phyloP scores from a whole-genome alignment of 2,888 invertebrate genomes.

The Myathropa florea region DNA sequence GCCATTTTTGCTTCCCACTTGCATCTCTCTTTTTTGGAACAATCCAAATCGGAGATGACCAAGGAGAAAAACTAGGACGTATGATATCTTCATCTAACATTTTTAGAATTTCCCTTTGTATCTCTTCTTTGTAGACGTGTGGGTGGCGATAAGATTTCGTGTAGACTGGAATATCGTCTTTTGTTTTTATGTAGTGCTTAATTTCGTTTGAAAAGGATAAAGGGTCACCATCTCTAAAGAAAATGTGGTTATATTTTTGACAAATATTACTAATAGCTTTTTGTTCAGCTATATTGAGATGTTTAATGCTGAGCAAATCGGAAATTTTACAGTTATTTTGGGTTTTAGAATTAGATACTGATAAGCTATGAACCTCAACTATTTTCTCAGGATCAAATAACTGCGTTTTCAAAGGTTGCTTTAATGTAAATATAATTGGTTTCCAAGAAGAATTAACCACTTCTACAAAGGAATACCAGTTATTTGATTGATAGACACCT shows the following conservation, averaged over 20 bases:
- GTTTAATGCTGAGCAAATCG: too few relatives aligned
- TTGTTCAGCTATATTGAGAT: slow-evolving; percentile 71
- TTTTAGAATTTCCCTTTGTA: slow-evolving; percentile 72
- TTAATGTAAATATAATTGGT: neutral
- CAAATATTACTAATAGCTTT: slow-evolving; percentile 37
- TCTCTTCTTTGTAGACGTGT: slow-evolving; percentile 73
- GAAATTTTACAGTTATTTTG: too few relatives aligned
- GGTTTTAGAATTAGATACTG: too few relatives aligned
- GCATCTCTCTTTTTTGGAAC: slow-evolving; percentile 40
- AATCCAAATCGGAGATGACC: slow-evolving; percentile 36
- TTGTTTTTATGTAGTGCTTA: slow-evolving; percentile 73
- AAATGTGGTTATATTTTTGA: slow-evolving; percentile 4
- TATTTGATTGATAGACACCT: slow-evolving; percentile 9
- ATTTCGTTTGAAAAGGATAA: slow-evolving; percentile 67
- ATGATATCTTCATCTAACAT: slow-evolving; percentile 57
- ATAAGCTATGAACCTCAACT: too few relatives aligned
- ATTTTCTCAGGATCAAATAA: neutral
- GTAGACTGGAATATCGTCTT: slow-evolving; percentile 72
- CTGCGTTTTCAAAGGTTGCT: slow-evolving; percentile 35
- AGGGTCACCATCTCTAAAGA: slow-evolving; percentile 14
- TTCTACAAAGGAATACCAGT: slow-evolving; percentile 9
- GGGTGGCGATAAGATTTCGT: slow-evolving; percentile 71
- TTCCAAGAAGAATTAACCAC: neutral
- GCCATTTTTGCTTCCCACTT: slow-evolving; percentile 46
- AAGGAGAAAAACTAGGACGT: slow-evolving; percentile 42